Conservation (phyloP, 2,797 vertebrate species). For the Tenualosa thibaudeaui region DNA sequence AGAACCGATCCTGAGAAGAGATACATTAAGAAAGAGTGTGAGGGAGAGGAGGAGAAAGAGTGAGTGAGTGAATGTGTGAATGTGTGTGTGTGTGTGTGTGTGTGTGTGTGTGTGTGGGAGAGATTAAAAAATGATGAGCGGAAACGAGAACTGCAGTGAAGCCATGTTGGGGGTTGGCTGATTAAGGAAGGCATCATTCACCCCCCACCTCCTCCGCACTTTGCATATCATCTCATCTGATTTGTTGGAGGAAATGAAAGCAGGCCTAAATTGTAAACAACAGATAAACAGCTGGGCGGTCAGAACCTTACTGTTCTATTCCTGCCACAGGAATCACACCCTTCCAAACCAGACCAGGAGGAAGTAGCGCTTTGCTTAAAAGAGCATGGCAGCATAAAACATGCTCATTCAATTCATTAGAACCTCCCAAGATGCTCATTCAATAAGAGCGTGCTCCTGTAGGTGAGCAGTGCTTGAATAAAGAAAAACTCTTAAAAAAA, state of each 20-base stretch:
- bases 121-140: slow-evolving; percentile 9
- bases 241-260: slow-evolving; percentile 18
- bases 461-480: too few species aligned
- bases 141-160: background rate
- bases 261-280: slow-evolving; percentile 1
- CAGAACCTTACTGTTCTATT: background rate
- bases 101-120: background rate
- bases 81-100: too few species aligned
- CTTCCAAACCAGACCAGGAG: background rate
- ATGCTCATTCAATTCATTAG: background rate
- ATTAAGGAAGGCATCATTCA: background rate
- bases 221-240: slow-evolving; percentile 22
- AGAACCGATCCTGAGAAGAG: slow-evolving; percentile 66
- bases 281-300: background rate
- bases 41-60: background rate
- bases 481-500: background rate
- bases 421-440: background rate
- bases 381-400: background rate
- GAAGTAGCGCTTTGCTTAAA: background rate
- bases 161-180: background rate
- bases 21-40: slow-evolving; percentile 22
- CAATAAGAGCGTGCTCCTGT: background rate
- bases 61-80: slow-evolving; percentile 1
- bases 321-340: background rate
- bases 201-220: background rate